Base-by-base conservation (phyloP, 2,797 vertebrate species). In the Babyrousa celebensis region DNA sequence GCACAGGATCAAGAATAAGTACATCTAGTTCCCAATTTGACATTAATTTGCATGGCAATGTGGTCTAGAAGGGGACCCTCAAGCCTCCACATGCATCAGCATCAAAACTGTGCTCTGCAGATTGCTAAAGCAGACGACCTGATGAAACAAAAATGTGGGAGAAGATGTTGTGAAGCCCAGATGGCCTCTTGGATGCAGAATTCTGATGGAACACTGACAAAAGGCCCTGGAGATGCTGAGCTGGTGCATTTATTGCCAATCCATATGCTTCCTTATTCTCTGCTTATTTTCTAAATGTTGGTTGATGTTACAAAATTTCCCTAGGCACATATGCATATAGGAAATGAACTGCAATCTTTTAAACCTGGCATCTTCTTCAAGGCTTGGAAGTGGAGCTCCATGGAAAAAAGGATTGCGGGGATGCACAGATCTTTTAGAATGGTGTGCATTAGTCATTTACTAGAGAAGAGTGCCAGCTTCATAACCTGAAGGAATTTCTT, bases 361-460 rank as follows among this genome's bases (percentile, higher is more conserved):
- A 93, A 94, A 77, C 2, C 27, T 32, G 62, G 6, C 5, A 80
- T 93, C 85, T 94, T 52, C 78, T 83, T 96, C 52, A 16, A 94
- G 77, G 43, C 78, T 77, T 85, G 21, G 67, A 75, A 85, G 71
- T 67, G 32, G 0, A 89, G 21, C 56, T 84, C 21, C 70, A 21
- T 68, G 52, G 12, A 65, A 43, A 60, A 89, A 91, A 29, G 12
- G 18, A 18, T 60, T 20, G 23, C 71, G 71, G 21, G 85, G 56
- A 32, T 58, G 36, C 85, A 20, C n/a, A 87, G n/a, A 40, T 80
- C n/a, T 84, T 72, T 85, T 52, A 70, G 54, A 75, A 72, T 63
- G 43, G 6, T 9, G 25, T 8, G 32, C 15, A 10, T 58, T 79
- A 5, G 40, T 78, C 62, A 65, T 12, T 65, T 17, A 48, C 6